Conservation (phyloP, 2,113 vertebrate genomes). For the Myocastor coypus region DNA sequence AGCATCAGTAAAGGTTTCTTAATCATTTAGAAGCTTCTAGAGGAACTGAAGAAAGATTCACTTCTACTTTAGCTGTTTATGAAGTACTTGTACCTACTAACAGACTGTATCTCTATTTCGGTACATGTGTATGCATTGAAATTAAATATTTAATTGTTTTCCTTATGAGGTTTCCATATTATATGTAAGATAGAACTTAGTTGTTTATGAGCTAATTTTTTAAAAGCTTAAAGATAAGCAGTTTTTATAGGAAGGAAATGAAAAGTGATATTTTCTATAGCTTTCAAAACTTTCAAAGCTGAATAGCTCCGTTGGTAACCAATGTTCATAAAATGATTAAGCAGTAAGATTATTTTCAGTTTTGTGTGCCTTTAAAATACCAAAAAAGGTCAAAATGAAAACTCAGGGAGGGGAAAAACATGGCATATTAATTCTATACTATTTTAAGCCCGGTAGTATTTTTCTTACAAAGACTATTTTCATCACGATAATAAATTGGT, state of each 20-base stretch:
- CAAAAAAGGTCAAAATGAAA: conserved; percentile 67
- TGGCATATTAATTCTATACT: conserved; percentile 48
- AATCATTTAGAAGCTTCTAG: not conserved
- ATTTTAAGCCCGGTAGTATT: conserved; percentile 29
- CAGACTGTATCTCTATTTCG: not conserved
- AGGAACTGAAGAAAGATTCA: not conserved
- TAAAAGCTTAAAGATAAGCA: conserved; percentile 13
- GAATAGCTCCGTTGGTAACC: conserved; percentile 53
- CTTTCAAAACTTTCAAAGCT: not conserved
- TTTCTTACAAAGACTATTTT: conserved; percentile 33
- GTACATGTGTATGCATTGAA: not conserved
- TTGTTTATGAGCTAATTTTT: not conserved
- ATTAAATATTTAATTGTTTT: not conserved
- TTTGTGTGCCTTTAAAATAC: conserved; percentile 57
- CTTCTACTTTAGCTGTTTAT: not conserved
- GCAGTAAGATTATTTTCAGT: conserved; percentile 36
- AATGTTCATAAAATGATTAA: conserved; percentile 64
- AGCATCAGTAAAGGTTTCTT: not conserved
- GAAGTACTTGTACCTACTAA: not conserved
- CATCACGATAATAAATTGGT: conserved; percentile 52
- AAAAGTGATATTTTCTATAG: conserved; percentile 13
- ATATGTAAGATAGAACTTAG: not conserved
- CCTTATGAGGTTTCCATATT: not conserved
- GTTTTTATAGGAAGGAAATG: conserved; percentile 41
- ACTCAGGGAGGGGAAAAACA: conserved; percentile 11